A percentile compares a stretch with the other conserved stretches of the same genome.
These are phyloP conservation scores for Cyrtodaria siliqua DNA, from an alignment of 2,888 invertebrate species.

Conservation along the genomic window DNA sequence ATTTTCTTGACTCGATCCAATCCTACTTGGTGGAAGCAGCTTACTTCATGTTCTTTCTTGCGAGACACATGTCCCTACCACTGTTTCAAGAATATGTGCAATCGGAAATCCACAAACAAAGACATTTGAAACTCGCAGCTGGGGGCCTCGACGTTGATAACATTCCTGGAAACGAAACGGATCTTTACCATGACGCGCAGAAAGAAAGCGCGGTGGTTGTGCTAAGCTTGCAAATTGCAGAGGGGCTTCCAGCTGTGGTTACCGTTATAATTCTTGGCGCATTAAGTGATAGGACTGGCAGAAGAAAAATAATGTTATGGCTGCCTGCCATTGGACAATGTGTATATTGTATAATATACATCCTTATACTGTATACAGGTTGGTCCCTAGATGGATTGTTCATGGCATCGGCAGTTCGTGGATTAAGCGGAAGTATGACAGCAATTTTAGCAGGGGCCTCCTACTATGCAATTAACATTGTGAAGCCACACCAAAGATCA, in stretches of 20 bases:
- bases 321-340: slow-evolving; percentile 82
- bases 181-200: slow-evolving; percentile 72
- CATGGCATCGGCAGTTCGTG: slow-evolving; percentile 80
- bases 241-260: slow-evolving; percentile 82
- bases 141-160: slow-evolving; percentile 42
- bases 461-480: slow-evolving; percentile 80
- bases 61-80: slow-evolving; percentile 80
- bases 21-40: slow-evolving; percentile 80
- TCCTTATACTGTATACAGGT: slow-evolving; percentile 78
- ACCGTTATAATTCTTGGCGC: slow-evolving; percentile 84
- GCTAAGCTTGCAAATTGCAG: slow-evolving; percentile 82
- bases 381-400: slow-evolving; percentile 82
- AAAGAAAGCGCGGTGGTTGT: slow-evolving; percentile 77
- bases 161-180: slow-evolving; percentile 47
- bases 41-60: slow-evolving; percentile 78
- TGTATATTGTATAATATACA: slow-evolving; percentile 80
- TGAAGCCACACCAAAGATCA: slow-evolving; percentile 74
- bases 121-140: slow-evolving; percentile 33
- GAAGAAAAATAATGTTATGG: slow-evolving; percentile 83
- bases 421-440: slow-evolving; percentile 81
- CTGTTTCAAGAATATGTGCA: slow-evolving; percentile 81
- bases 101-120: slow-evolving; percentile 70
- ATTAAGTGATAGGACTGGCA: slow-evolving; percentile 82
- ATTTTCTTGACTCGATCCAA: slow-evolving; percentile 56
- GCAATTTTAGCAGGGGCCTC: slow-evolving; percentile 80